These are phyloP conservation scores for Poecile atricapillus DNA, from an alignment of 2,113 vertebrate species.

Conservation along the genomic window DNA sequence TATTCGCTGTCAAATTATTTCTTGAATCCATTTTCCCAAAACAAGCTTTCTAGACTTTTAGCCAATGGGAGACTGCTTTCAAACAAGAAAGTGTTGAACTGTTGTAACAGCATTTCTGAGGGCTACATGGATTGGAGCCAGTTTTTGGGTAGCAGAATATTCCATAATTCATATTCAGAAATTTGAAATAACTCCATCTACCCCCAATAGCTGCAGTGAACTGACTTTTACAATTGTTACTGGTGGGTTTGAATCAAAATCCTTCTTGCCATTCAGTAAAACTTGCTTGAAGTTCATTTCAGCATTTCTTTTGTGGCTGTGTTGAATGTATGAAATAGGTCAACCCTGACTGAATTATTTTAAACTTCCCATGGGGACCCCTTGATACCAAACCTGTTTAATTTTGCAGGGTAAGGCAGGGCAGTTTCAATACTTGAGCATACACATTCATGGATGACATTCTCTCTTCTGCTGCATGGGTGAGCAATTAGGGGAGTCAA, in stretches of 20 bases:
- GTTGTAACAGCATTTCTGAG: neutral
- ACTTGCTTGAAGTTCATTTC: neutral
- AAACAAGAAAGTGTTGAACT: neutral
- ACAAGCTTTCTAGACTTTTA: neutral
- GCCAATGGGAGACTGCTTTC: neutral
- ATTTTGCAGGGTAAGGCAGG: conserved; percentile 2
- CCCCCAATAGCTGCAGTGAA: neutral
- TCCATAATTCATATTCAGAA: neutral
- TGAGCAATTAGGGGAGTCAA: conserved; percentile 31
- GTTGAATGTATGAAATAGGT: conserved; percentile 16
- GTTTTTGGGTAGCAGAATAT: neutral
- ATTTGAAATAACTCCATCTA: neutral
- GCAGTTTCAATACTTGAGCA: neutral
- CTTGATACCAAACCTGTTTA: conserved; percentile 31
- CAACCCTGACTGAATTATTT: conserved; percentile 2
- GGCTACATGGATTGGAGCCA: neutral
- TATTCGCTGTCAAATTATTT: conserved; percentile 21
- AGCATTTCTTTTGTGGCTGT: neutral
- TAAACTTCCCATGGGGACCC: neutral
- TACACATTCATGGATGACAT: neutral
- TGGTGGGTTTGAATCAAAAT: neutral
- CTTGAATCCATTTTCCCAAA: conserved; percentile 11
- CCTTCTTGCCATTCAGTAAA: neutral
- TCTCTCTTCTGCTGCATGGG: conserved; percentile 25
- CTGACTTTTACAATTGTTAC: neutral